Evolutionary conservation across 2,797 vertebrate species (phyloP).

Genomic region (Paratrypauchen microcephalus): DNA sequence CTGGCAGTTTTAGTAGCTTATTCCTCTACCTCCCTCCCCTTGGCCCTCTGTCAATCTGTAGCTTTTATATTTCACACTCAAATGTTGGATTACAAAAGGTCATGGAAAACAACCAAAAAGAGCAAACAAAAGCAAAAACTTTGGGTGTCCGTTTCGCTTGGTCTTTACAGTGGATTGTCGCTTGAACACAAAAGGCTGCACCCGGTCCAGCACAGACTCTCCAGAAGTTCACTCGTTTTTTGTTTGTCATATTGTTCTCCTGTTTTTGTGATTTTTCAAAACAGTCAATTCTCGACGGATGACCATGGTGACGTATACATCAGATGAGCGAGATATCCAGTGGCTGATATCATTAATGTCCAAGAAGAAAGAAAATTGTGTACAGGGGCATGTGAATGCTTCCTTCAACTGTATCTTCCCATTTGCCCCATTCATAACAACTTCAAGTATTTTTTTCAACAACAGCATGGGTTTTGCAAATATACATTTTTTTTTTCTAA

Average conservation of each 20-base stretch:
- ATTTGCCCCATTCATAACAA: conserved; percentile 64
- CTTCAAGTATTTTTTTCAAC: conserved; percentile 80
- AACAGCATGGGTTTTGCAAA: conserved; percentile 79
- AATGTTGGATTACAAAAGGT: conserved; percentile 70
- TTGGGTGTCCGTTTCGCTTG: conserved; percentile 74
- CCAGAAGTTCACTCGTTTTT: conserved; percentile 46
- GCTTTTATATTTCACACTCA: conserved; percentile 66
- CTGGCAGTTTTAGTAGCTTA: conserved; percentile 81
- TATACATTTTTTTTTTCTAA: conserved; percentile 70
- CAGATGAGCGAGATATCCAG: conserved; percentile 75
- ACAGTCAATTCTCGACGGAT: conserved; percentile 67
- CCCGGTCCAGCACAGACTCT: conserved; percentile 73
- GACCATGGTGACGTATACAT: conserved; percentile 70
- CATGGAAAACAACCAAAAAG: conserved; percentile 40
- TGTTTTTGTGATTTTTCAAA: conserved; percentile 43
- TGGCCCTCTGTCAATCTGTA: conserved; percentile 41
- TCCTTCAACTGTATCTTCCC: conserved; percentile 18
- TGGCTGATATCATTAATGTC: conserved; percentile 69
- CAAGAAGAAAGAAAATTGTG: conserved; percentile 59
- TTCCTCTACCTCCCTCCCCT: conserved; percentile 41
- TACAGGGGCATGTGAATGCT: conserved; percentile 58
- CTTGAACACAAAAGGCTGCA: conserved; percentile 79
- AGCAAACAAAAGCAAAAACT: conserved; percentile 41
- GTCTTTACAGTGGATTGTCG: conserved; percentile 85
- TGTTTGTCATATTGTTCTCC: conserved; percentile 44